Base-by-base conservation (phyloP, 2,888 invertebrate genomes). In the Drosophila monieri region DNA sequence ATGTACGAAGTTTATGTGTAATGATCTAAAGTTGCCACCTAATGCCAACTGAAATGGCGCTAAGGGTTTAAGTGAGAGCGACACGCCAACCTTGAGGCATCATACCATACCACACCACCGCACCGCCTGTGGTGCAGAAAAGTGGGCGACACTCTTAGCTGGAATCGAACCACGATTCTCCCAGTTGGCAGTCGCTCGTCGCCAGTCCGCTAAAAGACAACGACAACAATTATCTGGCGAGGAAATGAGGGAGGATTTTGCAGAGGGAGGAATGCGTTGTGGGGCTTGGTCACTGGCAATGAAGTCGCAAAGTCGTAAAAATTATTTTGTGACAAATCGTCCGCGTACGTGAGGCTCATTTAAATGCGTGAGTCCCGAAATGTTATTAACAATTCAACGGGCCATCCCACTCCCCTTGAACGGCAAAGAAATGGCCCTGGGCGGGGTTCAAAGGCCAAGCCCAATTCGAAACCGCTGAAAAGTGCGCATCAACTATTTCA, bases 251-350 rank as follows among this genome's bases (percentile, higher is more conserved):
- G 41, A 21, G 35, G 18, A 32, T 14, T 12, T 8, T 46, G 6
- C 18, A 18, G 21, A 35, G 52, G 49, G 21, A 5, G 39, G 44
- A 23, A 25, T 41, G 41, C 23, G 56, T 35, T n/a, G 35, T n/a
- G 35, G 65, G 68, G 59, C 56, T 75, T 73, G 80, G 80, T 71
- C 80, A 80, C 76, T 80, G 73, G 52, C 76, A 75, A 84, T 80
- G 78, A 74, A 80, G 80, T 85, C 81, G 86, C 90, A 85, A 89
- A 91, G 90, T 90, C 90, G 90, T 91, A 90, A 91, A 90, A 90
- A 91, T 90, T 91, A 90, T 90, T 90, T 90, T 90, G 90, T 90
- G 90, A 90, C 90, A 90, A 90, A 90, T 90, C 89, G 90, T 90
- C 88, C 78, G 80, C 77, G 86, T 90, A 90, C 90, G 90, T 90